Evolutionary conservation across 2,888 invertebrate genomes (phyloP).

Genomic region (Drosophila prostipennis): DNA sequence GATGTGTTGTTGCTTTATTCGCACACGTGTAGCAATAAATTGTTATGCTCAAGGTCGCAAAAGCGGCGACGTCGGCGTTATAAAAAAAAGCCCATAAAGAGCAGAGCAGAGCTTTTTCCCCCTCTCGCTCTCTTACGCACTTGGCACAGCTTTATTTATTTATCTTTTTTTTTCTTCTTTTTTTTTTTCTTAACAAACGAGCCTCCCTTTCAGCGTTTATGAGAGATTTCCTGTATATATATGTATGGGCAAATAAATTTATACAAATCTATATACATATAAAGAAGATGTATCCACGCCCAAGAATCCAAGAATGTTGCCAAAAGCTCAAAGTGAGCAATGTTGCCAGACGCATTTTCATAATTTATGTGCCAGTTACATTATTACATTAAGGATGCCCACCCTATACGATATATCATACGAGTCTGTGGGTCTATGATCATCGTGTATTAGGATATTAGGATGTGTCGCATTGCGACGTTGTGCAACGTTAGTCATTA

Average conservation of each 20-base stretch:
- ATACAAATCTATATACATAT: neutral
- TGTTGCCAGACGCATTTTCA: conserved; percentile 73
- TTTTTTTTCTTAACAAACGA: conserved; percentile 53
- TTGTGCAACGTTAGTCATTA: conserved; percentile 26
- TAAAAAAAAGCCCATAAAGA: conserved; percentile 27
- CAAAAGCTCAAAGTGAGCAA: conserved; percentile 37
- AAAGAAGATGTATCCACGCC: conserved; percentile 11
- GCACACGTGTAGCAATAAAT: conserved; percentile 83
- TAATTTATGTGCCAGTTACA: conserved; percentile 60
- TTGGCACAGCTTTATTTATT: conserved; percentile 34
- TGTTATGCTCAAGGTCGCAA: conserved; percentile 82
- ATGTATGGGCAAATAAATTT: neutral
- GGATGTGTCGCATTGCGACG: conserved; percentile 25
- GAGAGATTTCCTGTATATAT: conserved; percentile 47
- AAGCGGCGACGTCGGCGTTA: conserved; percentile 16
- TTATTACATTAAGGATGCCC: conserved; percentile 18
- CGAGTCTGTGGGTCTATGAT: neutral
- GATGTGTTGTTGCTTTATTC: conserved; percentile 63
- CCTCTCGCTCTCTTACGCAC: conserved; percentile 27
- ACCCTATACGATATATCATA: neutral
- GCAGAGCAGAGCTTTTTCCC: conserved; percentile 11
- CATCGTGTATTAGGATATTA: neutral
- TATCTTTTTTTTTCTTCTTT: conserved; percentile 6
- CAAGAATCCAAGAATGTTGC: conserved; percentile 61
- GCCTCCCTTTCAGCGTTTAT: conserved; percentile 61